Evolutionary conservation across 2,113 vertebrate genomes (phyloP).

Genomic region (Aphelocoma coerulescens): DNA sequence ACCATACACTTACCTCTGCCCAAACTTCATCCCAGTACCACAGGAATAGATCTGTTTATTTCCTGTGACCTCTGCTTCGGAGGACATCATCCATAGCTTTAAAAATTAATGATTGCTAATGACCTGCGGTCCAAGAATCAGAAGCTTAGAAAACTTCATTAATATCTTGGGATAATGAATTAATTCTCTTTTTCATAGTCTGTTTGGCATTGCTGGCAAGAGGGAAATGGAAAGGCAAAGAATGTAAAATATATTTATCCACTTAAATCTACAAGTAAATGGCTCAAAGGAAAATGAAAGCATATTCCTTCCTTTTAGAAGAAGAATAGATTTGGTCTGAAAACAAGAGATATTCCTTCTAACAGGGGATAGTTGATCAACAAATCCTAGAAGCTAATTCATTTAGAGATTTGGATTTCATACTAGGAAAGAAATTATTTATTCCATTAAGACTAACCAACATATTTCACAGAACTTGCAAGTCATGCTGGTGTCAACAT

Average conservation of each 20-base stretch:
- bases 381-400: not conserved
- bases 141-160: not conserved
- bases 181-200: constrained; percentile 31
- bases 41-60: not conserved
- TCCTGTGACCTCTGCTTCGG: not conserved
- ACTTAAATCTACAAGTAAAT: not conserved
- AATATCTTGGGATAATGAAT: constrained; percentile 34
- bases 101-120: constrained; percentile 56
- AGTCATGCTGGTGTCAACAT: not conserved
- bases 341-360: not conserved
- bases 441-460: not conserved
- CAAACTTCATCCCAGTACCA: not conserved
- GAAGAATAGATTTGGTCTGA: not conserved
- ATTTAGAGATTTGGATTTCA: not conserved
- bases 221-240: not conserved
- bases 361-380: not conserved
- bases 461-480: not conserved
- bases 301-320: not conserved
- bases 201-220: not conserved
- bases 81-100: not conserved
- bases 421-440: not conserved
- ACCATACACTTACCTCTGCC: not conserved
- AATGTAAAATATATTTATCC: not conserved
- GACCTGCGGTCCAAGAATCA: constrained; percentile 4
- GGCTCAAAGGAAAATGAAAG: not conserved